These are phyloP conservation scores for Halcyon malimbica DNA, from an alignment of 2,113 vertebrate genomes.

Conservation along the genomic window DNA sequence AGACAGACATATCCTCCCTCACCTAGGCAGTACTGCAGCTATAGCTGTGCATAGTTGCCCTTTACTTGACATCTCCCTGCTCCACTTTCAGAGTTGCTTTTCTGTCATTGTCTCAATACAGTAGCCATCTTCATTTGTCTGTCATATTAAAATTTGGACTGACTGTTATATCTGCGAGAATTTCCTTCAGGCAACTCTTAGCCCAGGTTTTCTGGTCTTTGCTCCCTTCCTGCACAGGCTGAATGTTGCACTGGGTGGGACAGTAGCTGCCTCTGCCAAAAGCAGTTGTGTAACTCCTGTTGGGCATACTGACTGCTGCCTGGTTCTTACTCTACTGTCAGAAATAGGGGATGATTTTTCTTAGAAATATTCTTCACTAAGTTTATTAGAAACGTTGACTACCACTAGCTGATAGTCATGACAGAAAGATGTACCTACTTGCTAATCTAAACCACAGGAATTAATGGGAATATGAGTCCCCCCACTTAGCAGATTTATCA, in stretches of 20 bases:
- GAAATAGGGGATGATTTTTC: background rate
- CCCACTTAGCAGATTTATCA: background rate
- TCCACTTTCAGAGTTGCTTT: background rate
- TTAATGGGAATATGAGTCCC: background rate
- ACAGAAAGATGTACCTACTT: background rate
- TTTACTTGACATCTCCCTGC: background rate
- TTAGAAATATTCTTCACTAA: background rate
- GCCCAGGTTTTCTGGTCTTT: background rate
- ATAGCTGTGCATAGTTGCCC: background rate
- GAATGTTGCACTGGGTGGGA: background rate
- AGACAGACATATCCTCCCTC: background rate
- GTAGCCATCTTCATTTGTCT: background rate
- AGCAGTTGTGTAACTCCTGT: rapidly evolving
- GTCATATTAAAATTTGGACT: background rate
- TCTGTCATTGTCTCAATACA: background rate
- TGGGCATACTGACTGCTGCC: background rate
- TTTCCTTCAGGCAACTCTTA: background rate
- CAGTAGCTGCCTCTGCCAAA: background rate
- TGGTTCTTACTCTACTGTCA: background rate
- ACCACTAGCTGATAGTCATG: background rate
- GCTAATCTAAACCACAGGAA: background rate
- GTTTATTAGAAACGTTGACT: background rate
- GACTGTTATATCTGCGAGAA: background rate
- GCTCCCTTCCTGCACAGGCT: background rate
- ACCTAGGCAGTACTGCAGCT: background rate